Conservation (phyloP, 2,888 invertebrate genomes). For the Parthenolecanium corni region DNA sequence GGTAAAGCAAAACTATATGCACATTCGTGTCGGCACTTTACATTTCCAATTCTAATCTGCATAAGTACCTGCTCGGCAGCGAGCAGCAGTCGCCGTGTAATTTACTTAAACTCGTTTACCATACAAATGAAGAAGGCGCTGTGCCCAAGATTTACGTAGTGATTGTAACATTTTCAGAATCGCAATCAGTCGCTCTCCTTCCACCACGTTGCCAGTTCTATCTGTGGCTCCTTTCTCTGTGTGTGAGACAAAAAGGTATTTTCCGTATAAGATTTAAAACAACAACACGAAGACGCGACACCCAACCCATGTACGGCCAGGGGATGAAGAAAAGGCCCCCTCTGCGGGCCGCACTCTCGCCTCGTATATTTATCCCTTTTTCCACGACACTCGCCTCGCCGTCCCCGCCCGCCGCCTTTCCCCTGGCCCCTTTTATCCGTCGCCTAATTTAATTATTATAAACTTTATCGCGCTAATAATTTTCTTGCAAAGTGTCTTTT, state of each 20-base stretch:
- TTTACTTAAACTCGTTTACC: slow-evolving; percentile 19
- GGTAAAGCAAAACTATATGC: too few relatives aligned
- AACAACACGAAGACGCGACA: background rate
- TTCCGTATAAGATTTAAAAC: slow-evolving; percentile 15
- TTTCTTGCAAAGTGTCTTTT: slow-evolving; percentile 24
- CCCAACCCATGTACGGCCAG: background rate
- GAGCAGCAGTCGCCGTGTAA: slow-evolving; percentile 17
- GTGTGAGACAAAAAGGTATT: too few relatives aligned
- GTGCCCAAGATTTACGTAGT: slow-evolving; percentile 9
- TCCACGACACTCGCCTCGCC: background rate
- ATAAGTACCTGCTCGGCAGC: slow-evolving; percentile 16
- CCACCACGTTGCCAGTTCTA: too few relatives aligned
- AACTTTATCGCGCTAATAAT: slow-evolving; percentile 28
- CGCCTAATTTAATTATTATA: slow-evolving; percentile 26
- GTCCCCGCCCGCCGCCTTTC: slow-evolving; percentile 8
- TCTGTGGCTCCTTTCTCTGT: too few relatives aligned
- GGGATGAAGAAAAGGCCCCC: background rate
- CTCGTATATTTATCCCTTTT: too few relatives aligned
- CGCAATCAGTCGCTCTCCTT: too few relatives aligned
- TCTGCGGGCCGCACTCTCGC: too few relatives aligned
- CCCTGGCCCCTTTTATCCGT: background rate
- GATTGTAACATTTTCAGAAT: slow-evolving; percentile 13
- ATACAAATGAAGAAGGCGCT: slow-evolving; percentile 20
- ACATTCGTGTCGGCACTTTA: too few relatives aligned
- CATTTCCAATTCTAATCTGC: slow-evolving; percentile 2